A percentile compares a stretch with the other conserved stretches of the same genome.
phyloP scores from a whole-genome alignment of 2,113 vertebrate species.

The Thermophis baileyi region DNA sequence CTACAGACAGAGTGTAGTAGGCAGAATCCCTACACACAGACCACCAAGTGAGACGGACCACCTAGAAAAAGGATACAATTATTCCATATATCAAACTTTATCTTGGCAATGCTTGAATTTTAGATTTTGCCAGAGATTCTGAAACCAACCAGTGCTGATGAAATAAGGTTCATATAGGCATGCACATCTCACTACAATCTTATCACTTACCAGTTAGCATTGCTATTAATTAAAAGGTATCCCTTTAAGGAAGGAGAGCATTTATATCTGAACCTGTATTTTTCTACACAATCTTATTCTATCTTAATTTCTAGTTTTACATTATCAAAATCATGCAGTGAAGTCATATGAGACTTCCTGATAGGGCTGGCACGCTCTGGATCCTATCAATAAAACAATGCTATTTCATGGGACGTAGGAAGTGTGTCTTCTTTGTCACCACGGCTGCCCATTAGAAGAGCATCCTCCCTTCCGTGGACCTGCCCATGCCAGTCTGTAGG shows the following conservation, averaged over 20 bases:
- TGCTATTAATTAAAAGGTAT: background rate
- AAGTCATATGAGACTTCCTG: background rate
- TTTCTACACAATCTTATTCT: background rate
- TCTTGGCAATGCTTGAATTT: background rate
- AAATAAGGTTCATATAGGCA: background rate
- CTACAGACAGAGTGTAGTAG: conserved; percentile 88
- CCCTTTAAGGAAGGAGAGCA: background rate
- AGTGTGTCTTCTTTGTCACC: background rate
- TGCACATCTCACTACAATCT: background rate
- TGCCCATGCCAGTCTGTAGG: background rate
- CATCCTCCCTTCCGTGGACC: background rate
- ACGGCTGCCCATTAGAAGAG: background rate
- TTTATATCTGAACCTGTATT: background rate
- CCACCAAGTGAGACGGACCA: conserved; percentile 91
- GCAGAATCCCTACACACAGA: conserved; percentile 91
- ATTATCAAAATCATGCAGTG: background rate
- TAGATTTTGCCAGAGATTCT: background rate
- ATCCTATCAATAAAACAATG: background rate
- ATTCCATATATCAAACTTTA: conserved; percentile 19
- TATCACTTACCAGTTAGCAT: background rate
- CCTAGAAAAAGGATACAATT: conserved; percentile 69
- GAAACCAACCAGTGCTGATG: background rate
- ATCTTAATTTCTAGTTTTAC: background rate
- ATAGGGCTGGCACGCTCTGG: background rate
- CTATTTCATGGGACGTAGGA: background rate